Conservation (phyloP, 2,797 vertebrate genomes). For the Xenops minutus region DNA sequence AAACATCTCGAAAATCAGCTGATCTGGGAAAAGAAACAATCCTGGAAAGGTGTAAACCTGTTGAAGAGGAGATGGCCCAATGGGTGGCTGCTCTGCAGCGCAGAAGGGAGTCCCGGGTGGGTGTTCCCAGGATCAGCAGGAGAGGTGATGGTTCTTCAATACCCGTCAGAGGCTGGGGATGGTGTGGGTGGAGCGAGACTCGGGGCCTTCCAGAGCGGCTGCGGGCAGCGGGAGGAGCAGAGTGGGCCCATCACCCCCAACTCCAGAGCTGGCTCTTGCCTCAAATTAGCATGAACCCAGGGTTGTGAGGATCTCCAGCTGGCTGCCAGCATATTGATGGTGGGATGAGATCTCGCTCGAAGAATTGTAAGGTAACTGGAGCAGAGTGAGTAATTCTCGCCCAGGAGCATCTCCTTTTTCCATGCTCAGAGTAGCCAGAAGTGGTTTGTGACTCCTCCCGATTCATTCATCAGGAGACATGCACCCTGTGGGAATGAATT, state of each 20-base stretch:
- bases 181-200: accelerated
- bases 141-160: not conserved
- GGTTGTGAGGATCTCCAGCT: slow-evolving; percentile 48
- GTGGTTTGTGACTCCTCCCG: not conserved
- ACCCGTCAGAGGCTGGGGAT: accelerated
- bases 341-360: slow-evolving; percentile 22
- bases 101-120: not conserved
- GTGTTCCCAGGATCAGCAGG: not conserved
- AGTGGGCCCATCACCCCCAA: not conserved
- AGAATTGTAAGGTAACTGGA: slow-evolving; percentile 58
- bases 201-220: not conserved
- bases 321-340: slow-evolving; percentile 45
- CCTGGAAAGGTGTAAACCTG: not conserved
- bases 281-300: not conserved
- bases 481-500: not conserved
- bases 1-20: not conserved
- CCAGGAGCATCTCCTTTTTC: slow-evolving; percentile 4
- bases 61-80: not conserved
- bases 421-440: not conserved
- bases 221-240: accelerated
- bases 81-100: accelerated
- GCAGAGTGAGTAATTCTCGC: slow-evolving; percentile 47
- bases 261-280: not conserved
- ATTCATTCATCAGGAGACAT: not conserved
- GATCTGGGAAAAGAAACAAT: not conserved